Evolutionary conservation across 2,797 vertebrate species (phyloP).

Genomic region (Dipus sagitta): DNA sequence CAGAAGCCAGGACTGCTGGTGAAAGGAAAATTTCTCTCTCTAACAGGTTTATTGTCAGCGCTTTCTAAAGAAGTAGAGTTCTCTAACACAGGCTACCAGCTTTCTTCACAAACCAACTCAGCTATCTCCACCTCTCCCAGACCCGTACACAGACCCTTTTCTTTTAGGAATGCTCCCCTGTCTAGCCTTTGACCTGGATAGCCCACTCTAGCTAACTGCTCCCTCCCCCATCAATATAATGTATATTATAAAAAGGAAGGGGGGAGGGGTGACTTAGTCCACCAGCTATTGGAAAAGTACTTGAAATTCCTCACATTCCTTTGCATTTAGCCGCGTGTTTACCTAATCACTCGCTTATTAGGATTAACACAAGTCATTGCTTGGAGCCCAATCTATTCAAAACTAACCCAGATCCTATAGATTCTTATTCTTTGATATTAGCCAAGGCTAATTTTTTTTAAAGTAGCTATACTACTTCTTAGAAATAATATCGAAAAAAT

Average conservation of each 20-base stretch:
- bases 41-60: slow-evolving; percentile 77
- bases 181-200: slow-evolving; percentile 75
- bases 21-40: slow-evolving; percentile 65
- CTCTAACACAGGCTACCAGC: slow-evolving; percentile 58
- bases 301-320: slow-evolving; percentile 96
- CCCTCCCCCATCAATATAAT: slow-evolving; percentile 77
- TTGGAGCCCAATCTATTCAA: slow-evolving; percentile 93
- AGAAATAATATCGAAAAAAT: slow-evolving; percentile 40
- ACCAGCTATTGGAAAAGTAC: slow-evolving; percentile 91
- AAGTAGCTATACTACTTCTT: slow-evolving; percentile 73
- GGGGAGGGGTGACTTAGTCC: slow-evolving; percentile 84
- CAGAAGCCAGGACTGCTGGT: slow-evolving; percentile 54
- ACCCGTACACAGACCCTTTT: slow-evolving; percentile 58
- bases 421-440: slow-evolving; percentile 81
- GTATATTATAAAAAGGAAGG: slow-evolving; percentile 85
- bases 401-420: slow-evolving; percentile 88
- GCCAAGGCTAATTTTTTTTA: slow-evolving; percentile 76
- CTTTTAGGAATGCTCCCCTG: slow-evolving; percentile 55
- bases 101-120: slow-evolving; percentile 39
- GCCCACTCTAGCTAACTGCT: slow-evolving; percentile 81
- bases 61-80: slow-evolving; percentile 67
- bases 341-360: slow-evolving; percentile 91
- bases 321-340: slow-evolving; percentile 92
- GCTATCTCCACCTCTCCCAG: slow-evolving; percentile 66
- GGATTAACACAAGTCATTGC: slow-evolving; percentile 93